Percentiles rank a stretch among this genome's conserved stretches.
Evolutionary conservation across 2,888 invertebrate species (phyloP).

Genomic region (Dryadula phaetusa): DNA sequence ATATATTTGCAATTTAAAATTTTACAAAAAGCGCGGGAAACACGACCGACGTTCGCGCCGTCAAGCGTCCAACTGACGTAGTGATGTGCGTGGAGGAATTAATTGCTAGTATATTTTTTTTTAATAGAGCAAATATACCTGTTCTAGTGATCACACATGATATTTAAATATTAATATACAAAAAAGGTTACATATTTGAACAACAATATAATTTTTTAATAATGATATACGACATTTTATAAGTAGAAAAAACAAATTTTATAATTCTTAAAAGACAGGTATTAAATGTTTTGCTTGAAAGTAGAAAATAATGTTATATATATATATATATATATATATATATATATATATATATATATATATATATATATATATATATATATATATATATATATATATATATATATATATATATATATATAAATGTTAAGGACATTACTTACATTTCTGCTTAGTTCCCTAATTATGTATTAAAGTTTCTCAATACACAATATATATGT

Average conservation of each 20-base stretch:
- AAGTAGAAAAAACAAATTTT: background rate
- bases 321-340: too few relatives aligned
- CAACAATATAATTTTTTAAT: slow-evolving; percentile 4
- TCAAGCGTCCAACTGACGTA: slow-evolving; percentile 64
- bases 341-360: too few relatives aligned
- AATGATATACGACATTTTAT: background rate
- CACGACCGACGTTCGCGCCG: slow-evolving; percentile 64
- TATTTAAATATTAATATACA: slow-evolving; percentile 14
- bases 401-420: too few relatives aligned
- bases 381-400: too few relatives aligned
- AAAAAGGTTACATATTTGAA: slow-evolving; percentile 11
- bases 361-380: too few relatives aligned
- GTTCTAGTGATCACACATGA: slow-evolving; percentile 10
- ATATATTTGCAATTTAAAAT: background rate
- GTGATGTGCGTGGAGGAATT: slow-evolving; percentile 57
- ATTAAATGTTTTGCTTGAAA: too few relatives aligned
- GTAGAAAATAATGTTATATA: too few relatives aligned
- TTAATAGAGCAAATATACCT: slow-evolving; percentile 24
- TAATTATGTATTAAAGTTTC: too few relatives aligned
- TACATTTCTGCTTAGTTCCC: too few relatives aligned
- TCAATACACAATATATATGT: too few relatives aligned
- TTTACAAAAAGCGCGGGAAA: slow-evolving; percentile 48
- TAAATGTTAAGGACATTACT: too few relatives aligned
- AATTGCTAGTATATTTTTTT: slow-evolving; percentile 19
- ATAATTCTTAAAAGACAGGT: too few relatives aligned